Evolutionary conservation across 2,888 invertebrate genomes (phyloP), one percentile per base, ranked within the genome.

Genomic region (Pyrrhia umbra): DNA sequence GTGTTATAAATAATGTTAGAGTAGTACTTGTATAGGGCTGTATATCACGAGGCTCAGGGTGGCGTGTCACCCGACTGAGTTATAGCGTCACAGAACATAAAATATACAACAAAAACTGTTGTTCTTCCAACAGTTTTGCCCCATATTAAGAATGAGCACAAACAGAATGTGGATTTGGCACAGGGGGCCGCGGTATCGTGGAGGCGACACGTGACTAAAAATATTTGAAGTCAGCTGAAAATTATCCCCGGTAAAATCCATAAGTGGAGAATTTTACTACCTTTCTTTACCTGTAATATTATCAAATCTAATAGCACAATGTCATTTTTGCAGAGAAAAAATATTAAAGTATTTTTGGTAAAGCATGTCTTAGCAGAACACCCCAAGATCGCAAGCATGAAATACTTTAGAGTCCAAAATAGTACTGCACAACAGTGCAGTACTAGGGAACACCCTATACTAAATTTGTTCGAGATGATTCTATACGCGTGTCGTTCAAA

Each of bases 141-240:
- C 93, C 95, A 94, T 95, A 95, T 95, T 94, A 94, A 93, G 93
- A 94, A 93, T 92, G 93, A 92, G 92, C 92, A 89, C 92, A 93
- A 93, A 93, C 93, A 93, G 92, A 94, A 93, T 92, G 92, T 89
- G 92, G 91, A 92, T 92, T 92, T 87, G 90, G 92, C 89, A 90
- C 85, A 88, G 75, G 54, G 79, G 55, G 47, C 63, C 49, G 52
- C 67, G 65, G 52, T 73, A 45, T 55, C 16, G 68, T 84, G 89
- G 92, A 93, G 92, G 77, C 70, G 90, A 8, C 74, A 2, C 68
- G 52, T 0, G 3, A 6, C 59, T 68, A 50, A 40, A 49, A 1
- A 9, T 51, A 8, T 70, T 68, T 4, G n/a, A 2, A 9, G 45
- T 16, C 16, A 30, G 6, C 18, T 40, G n/a, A 39, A 0, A 6